Conservation (phyloP, 2,888 invertebrate species). For the Crioceris asparagi region DNA sequence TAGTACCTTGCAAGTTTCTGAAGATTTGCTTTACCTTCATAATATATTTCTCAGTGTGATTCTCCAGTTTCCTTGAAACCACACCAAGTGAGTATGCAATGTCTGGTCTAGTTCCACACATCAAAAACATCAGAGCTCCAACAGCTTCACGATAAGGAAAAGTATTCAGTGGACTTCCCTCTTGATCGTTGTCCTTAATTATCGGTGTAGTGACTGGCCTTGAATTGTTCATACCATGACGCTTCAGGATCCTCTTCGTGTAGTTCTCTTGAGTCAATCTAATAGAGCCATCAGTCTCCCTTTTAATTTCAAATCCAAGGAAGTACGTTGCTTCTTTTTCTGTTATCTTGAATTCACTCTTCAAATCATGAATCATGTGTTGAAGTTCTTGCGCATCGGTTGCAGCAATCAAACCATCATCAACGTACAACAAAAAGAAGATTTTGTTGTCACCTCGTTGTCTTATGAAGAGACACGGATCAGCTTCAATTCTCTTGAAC, state of each 20-base stretch:
- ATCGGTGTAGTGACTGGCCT: too few species aligned
- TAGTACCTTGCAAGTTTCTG: too few species aligned
- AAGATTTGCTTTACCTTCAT: too few species aligned
- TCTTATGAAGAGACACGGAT: constrained; percentile 1
- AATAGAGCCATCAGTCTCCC: constrained; percentile 3
- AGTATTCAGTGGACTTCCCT: too few species aligned
- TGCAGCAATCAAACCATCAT: constrained; percentile 6
- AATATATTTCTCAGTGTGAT: too few species aligned
- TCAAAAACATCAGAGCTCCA: too few species aligned
- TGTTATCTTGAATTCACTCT: constrained; percentile 6
- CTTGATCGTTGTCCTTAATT: too few species aligned
- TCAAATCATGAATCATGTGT: not conserved
- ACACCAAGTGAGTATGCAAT: too few species aligned
- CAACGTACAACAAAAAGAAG: not conserved
- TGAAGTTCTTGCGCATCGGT: not conserved
- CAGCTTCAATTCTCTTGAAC: constrained; percentile 5
- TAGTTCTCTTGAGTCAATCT: constrained; percentile 4
- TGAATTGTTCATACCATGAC: constrained; percentile 4
- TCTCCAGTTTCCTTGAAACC: too few species aligned
- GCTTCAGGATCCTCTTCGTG: constrained; percentile 5
- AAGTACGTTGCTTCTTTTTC: constrained; percentile 6
- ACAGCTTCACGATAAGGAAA: too few species aligned
- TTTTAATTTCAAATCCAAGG: constrained; percentile 9
- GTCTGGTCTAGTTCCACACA: too few species aligned
- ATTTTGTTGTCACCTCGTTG: not conserved